These are phyloP conservation scores for Lithophane leautieri DNA, from an alignment of 2,888 invertebrate species.

Conservation along the genomic window DNA sequence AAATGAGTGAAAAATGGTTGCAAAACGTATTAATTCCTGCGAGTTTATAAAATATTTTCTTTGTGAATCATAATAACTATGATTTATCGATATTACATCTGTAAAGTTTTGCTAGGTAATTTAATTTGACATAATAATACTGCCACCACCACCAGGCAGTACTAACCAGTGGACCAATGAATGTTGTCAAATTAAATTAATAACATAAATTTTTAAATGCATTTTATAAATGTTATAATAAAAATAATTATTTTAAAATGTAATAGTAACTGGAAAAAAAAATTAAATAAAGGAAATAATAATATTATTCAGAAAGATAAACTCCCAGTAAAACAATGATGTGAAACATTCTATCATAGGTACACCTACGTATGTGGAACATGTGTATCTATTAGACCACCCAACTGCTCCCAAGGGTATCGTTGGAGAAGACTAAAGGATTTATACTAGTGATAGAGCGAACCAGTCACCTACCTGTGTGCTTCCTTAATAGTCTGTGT, in stretches of 20 bases:
- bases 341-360: neutral
- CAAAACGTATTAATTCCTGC: neutral
- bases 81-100: neutral
- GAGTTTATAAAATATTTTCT: neutral
- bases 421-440: conserved; percentile 10
- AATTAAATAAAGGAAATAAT: too few relatives aligned
- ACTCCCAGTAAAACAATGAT: neutral
- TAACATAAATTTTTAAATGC: too few relatives aligned
- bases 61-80: neutral
- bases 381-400: conserved; percentile 33
- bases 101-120: neutral
- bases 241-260: neutral
- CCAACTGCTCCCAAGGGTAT: conserved; percentile 29
- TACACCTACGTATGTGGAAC: neutral
- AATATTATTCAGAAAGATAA: neutral
- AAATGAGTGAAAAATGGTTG: neutral
- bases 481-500: neutral
- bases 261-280: too few relatives aligned
- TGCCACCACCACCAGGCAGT: too few relatives aligned
- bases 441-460: conserved; percentile 10
- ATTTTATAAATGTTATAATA: too few relatives aligned
- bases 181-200: too few relatives aligned
- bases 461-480: neutral
- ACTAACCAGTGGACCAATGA: too few relatives aligned
- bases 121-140: neutral